Evolutionary conservation across 92 coral and sea anemone species (phyloP), one percentile per base, ranked within the genome.

Genomic region (Muricea muricata): DNA sequence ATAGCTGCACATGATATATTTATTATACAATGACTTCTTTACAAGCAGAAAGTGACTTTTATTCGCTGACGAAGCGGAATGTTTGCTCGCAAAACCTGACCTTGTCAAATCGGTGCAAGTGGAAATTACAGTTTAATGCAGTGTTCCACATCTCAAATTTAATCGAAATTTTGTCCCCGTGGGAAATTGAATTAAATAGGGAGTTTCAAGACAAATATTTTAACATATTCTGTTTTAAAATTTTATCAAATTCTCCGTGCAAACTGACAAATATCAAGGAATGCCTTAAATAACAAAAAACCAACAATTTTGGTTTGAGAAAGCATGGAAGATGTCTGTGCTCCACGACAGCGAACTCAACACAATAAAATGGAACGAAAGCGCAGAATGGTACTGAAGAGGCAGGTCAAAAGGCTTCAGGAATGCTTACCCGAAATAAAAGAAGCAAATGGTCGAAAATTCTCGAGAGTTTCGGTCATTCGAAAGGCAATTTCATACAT

Each of bases 281-380:
- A n/a, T n/a, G n/a, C n/a, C n/a, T n/a, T n/a, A n/a, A n/a, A n/a
- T n/a, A n/a, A n/a, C n/a, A n/a, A n/a, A n/a, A n/a, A n/a, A n/a
- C 14, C 14, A 3, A 45, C 50, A 17, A 1, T 45, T 45, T 45
- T 45, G 50, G 15, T 45, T 45, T 45, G 50, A 45, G 11, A 39
- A 45, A 45, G 14, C 14, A 45, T 45, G 50, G 50, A 45, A 45
- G 14, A 6, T 6, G 12, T 45, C 50, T 45, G 50, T 13, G 50
- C 14, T 1, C 8, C 23, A 46, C 46, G 48, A 40, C 14, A 71
- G 12, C 78, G 56, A n/a, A 71, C 7, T 8, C 33, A 68, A 41
- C 78, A 71, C 55, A 71, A 71, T n/a, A 34, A 29, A 0, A 37
- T 71, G 32, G 78, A 71, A 40, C 20, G 78, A 40, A 23, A 18